Base-by-base conservation (phyloP, 1,140 invertebrate species). In the Notospermus geniculatus region DNA sequence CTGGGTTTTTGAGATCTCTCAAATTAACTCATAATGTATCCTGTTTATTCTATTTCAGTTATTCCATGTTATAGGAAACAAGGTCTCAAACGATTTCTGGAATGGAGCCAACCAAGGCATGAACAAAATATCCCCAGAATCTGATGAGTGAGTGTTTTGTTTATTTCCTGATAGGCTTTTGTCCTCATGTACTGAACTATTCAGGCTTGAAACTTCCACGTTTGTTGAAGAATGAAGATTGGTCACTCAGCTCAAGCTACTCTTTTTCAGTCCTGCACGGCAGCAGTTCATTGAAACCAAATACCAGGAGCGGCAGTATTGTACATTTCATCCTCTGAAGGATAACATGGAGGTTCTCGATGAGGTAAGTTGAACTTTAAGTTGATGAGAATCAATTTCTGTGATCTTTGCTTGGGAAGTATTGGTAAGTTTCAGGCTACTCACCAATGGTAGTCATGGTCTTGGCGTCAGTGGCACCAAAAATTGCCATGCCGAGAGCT, bases 1-100 rank as follows among this genome's bases (percentile, higher is more conserved):
- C 17, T 52, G 32, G 15, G 5, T 7, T 4, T 4, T 36, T 36
- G 32, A 36, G 32, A 15, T 4, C 32, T 36, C 32, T 36, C 5
- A 36, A 36, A 36, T 36, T 15, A 36, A 36, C 15, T 36, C 32
- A 36, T 36, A 36, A 7, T 36, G 4, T 7, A 36, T 4, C 15
- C 32, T 36, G 32, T 36, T 36, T 27, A 27, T n/a, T n/a, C n/a
- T n/a, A n/a, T 68, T 66, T 54, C 55, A 78, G 76, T 27, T 78
- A 59, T 70, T 78, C 68, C 66, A 68, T 23, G 58, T 60, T 1
- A 72, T 78, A 54, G 76, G 76, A 29, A 78, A 78, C 64, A 67
- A 70, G 9, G 71, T 73, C 57, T 60, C 76, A 2, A 75, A 76
- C 46, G 59, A 60, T 15, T 76, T 78, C 65, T 78, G 74, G 74